Conservation (phyloP, 2,797 vertebrate species). For the Brachyrhaphis roseni region DNA sequence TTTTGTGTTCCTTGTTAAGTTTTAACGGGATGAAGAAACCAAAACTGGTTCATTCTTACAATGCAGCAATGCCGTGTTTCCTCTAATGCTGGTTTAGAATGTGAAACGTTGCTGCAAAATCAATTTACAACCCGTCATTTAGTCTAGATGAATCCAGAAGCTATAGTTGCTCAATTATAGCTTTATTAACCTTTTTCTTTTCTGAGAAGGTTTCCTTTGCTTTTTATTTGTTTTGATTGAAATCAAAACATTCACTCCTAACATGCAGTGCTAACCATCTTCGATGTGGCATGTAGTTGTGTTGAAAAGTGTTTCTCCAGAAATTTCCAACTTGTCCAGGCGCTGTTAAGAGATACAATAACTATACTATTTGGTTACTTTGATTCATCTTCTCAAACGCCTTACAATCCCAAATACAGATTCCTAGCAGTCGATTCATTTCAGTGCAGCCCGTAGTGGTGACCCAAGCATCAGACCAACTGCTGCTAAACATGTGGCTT, state of each 20-base stretch:
- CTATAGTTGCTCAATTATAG: neutral
- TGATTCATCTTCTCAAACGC: neutral
- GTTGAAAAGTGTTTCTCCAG: neutral
- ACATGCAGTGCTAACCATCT: neutral
- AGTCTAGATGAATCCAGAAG: neutral
- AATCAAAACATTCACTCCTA: neutral
- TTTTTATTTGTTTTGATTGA: neutral
- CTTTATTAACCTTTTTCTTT: neutral
- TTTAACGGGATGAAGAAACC: neutral
- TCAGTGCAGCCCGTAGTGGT: neutral
- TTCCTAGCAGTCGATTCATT: neutral
- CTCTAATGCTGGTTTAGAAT: neutral
- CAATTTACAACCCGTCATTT: neutral
- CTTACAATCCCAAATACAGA: neutral
- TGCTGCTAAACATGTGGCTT: neutral
- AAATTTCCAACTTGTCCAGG: neutral
- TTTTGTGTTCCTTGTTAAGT: neutral
- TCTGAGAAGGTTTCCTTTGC: neutral
- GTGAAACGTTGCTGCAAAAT: neutral
- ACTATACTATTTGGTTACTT: neutral
- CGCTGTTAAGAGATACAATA: constrained; percentile 4
- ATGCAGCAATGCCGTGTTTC: neutral
- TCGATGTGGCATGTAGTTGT: neutral
- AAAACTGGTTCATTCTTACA: neutral
- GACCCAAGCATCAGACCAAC: constrained; percentile 1